Base-by-base conservation (phyloP, 2,888 invertebrate species). In the Eugnorisma glareosa region DNA sequence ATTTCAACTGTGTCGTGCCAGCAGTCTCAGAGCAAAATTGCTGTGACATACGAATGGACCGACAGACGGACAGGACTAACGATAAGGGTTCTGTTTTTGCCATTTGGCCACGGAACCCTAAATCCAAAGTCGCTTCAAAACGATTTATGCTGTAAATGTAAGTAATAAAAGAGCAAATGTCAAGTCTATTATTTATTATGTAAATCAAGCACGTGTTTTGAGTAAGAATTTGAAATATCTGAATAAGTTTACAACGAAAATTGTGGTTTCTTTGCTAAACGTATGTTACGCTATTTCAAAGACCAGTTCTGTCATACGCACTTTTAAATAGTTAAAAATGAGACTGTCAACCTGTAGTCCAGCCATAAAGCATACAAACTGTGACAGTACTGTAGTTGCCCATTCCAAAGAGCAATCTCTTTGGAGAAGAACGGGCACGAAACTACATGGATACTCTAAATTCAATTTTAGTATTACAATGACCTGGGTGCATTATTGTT, bases 151-250 rank as follows among this genome's bases (percentile, higher is more conserved):
- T 67, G 59, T 64, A 40, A 73, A 51, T 24, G 15, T 67, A 77
- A 73, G 72, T 73, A 69, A 64, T 70, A 37, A 67, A 84, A 74
- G 28, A 45, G 40, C 4, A 63, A 86, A 77, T 43, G 35, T 72
- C 54, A 61, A 61, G 11, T 0, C 15, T 61, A n/a, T 67, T 73
- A 82, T 77, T 61, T 43, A 70, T 35, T 67, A 75, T 72, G 77
- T 67, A 73, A 83, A 77, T 79, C 10, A 35, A 28, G 59, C 13
- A 69, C 66, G 71, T 81, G 68, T 63, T 66, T 68, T 7, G 66
- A 18, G 28, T 73, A 13, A 28, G 4, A 78, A 77, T 64, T 61
- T n/a, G 0, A 54, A 63, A 48, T 37, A 45, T 51, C 24, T 31
- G 13, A 74, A 72, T 70, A 40, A 15, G 48, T 63, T 70, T 35